Conservation (phyloP, 2,888 invertebrate species). For the Parnassius apollo region DNA sequence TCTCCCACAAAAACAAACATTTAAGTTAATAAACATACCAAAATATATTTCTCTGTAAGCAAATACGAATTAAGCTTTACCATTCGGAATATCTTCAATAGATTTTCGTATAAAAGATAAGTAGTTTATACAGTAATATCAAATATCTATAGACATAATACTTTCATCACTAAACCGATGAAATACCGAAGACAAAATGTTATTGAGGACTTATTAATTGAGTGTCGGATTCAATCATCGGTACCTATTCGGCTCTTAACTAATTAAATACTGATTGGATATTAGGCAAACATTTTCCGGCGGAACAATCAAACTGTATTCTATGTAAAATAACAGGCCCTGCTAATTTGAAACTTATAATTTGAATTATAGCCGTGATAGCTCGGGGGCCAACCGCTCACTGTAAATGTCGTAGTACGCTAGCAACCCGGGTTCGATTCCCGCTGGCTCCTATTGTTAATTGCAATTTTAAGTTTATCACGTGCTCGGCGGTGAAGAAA, state of each 20-base stretch:
- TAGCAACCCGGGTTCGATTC: background rate
- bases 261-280: slow-evolving; percentile 29
- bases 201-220: slow-evolving; percentile 10
- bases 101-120: slow-evolving; percentile 3
- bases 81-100: too few relatives aligned
- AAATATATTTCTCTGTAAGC: too few relatives aligned
- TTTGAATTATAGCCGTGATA: background rate
- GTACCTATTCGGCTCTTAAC: slow-evolving; percentile 19
- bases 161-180: background rate
- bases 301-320: slow-evolving; percentile 17
- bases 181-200: background rate
- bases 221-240: slow-evolving; percentile 9
- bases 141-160: background rate
- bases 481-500: too few relatives aligned
- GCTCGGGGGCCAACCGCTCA: too few relatives aligned
- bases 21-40: too few relatives aligned
- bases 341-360: slow-evolving; percentile 1
- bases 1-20: too few relatives aligned
- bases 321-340: slow-evolving; percentile 3
- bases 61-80: too few relatives aligned
- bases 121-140: background rate
- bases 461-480: too few relatives aligned
- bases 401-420: background rate
- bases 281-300: slow-evolving; percentile 21
- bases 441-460: too few relatives aligned